Conservation (phyloP, 2,113 vertebrate species). For the Notothenia coriiceps region DNA sequence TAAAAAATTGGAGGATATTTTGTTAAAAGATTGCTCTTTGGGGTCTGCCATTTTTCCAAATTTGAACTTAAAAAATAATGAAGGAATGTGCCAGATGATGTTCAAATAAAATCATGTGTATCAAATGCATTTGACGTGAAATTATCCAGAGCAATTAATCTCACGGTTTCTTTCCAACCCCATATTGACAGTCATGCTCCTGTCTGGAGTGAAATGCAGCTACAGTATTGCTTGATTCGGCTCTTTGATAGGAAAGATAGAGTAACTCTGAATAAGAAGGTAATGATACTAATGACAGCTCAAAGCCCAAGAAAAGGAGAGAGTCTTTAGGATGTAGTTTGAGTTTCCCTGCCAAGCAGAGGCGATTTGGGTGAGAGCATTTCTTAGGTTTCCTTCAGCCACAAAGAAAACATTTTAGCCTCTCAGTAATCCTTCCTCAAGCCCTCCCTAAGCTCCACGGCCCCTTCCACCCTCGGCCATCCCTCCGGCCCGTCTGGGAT, state of each 20-base stretch:
- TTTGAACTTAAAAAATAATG: background rate
- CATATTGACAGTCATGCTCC: background rate
- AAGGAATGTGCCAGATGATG: background rate
- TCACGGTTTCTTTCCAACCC: background rate
- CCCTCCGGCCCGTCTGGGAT: slow-evolving; percentile 51
- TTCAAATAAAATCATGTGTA: background rate
- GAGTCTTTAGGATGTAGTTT: slow-evolving; percentile 37
- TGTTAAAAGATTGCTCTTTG: background rate
- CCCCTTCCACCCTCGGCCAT: slow-evolving; percentile 57
- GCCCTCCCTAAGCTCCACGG: slow-evolving; percentile 75
- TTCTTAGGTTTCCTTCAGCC: slow-evolving; percentile 82
- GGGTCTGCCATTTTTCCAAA: background rate
- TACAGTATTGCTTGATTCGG: background rate
- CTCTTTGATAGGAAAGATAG: slow-evolving; percentile 8
- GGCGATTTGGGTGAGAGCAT: slow-evolving; percentile 71
- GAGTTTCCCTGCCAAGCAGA: slow-evolving; percentile 48
- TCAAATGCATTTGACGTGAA: background rate
- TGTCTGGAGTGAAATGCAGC: slow-evolving; percentile 3
- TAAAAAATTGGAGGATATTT: background rate
- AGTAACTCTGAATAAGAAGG: slow-evolving; percentile 6
- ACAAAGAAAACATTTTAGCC: slow-evolving; percentile 87
- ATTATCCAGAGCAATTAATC: background rate
- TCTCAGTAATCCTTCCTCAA: slow-evolving; percentile 79
- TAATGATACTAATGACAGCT: slow-evolving; percentile 19
- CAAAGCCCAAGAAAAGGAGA: slow-evolving; percentile 20